Evolutionary conservation across 1,140 invertebrate species (phyloP).

Genomic region (Zaprionus capensis): DNA sequence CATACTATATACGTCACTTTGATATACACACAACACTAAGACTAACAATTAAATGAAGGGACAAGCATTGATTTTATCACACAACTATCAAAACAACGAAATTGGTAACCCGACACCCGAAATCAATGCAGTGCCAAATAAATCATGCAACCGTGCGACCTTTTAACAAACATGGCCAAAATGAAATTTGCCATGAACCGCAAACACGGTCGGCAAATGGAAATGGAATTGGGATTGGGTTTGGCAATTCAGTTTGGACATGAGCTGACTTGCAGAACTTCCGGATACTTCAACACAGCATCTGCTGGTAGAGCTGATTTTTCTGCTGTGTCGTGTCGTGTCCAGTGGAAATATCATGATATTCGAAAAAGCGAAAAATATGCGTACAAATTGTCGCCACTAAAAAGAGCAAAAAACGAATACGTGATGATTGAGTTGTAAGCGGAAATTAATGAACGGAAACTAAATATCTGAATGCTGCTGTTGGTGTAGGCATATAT

Average conservation of each 20-base stretch:
- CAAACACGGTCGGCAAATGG: constrained; percentile 47
- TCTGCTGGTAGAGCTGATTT: constrained; percentile 15
- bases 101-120: constrained; percentile 33
- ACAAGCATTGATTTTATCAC: constrained; percentile 62
- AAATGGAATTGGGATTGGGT: constrained; percentile 40
- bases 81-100: constrained; percentile 20
- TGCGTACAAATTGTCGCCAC: constrained; percentile 58
- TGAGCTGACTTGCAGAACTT: constrained; percentile 33
- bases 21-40: constrained; percentile 28
- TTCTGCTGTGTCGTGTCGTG: constrained; percentile 29
- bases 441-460: constrained; percentile 79
- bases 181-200: constrained; percentile 62
- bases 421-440: constrained; percentile 70
- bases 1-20: constrained; percentile 64
- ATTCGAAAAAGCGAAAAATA: constrained; percentile 42
- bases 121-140: constrained; percentile 75
- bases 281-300: constrained; percentile 31
- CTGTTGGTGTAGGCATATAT: constrained; percentile 16
- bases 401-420: constrained; percentile 9
- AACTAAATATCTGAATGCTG: constrained; percentile 63
- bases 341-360: constrained; percentile 27
- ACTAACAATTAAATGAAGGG: constrained; percentile 54
- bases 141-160: constrained; percentile 64
- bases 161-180: constrained; percentile 66
- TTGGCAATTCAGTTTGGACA: constrained; percentile 39